phyloP scores from a whole-genome alignment of 2,888 invertebrate genomes.

The Agrochola lychnidis region DNA sequence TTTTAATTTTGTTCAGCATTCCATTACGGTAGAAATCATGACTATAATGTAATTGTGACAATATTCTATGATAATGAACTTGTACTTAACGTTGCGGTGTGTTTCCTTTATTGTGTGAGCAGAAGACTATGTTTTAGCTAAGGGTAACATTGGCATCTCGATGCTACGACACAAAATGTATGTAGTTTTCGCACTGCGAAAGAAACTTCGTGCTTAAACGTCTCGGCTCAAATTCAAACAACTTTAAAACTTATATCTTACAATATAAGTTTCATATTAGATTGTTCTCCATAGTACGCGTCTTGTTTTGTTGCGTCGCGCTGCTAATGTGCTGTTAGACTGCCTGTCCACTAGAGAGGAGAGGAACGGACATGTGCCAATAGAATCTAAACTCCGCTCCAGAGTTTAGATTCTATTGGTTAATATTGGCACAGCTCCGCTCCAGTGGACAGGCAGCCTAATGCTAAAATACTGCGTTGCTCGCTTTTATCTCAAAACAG shows the following conservation, averaged over 20 bases:
- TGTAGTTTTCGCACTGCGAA: background rate
- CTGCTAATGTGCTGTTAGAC: background rate
- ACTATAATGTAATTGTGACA: conserved; percentile 50
- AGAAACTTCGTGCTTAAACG: background rate
- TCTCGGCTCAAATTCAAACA: background rate
- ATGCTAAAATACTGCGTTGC: background rate
- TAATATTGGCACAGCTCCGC: too few species aligned
- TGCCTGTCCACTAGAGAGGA: too few species aligned
- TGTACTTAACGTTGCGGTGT: conserved; percentile 30
- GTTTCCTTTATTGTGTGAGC: conserved; percentile 5
- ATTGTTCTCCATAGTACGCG: background rate
- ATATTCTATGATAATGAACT: conserved; percentile 48
- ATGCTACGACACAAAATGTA: background rate
- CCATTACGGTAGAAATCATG: conserved; percentile 28
- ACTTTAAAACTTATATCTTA: background rate
- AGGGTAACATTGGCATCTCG: background rate
- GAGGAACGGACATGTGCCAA: too few species aligned
- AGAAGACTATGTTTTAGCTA: background rate
- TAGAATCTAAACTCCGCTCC: too few species aligned
- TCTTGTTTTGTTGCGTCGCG: background rate
- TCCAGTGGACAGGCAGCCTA: background rate
- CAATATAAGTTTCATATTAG: background rate
- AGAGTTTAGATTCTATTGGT: too few species aligned
- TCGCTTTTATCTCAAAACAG: conserved; percentile 1
- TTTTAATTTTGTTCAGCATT: background rate